Evolutionary conservation across 1,140 invertebrate species (phyloP).

Genomic region (Rhagoletis pomonella): DNA sequence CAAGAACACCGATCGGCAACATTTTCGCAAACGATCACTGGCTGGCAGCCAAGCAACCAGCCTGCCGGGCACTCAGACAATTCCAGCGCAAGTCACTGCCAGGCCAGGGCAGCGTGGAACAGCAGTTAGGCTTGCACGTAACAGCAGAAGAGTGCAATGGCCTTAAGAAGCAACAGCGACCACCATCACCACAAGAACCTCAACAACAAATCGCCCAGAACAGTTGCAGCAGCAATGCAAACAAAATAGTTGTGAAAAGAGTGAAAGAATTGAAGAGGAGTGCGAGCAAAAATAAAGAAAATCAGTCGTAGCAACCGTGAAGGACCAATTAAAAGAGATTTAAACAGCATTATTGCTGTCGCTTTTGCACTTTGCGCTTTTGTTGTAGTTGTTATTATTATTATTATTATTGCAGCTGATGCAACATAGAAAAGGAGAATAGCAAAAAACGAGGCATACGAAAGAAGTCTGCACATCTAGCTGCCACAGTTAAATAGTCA

Average conservation of each 20-base stretch:
- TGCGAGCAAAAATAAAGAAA: neutral
- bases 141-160: conserved; percentile 24
- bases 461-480: conserved; percentile 31
- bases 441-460: neutral
- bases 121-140: conserved; percentile 6
- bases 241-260: neutral
- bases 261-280: neutral
- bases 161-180: conserved; percentile 23
- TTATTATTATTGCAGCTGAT: neutral
- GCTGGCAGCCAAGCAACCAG: neutral
- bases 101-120: neutral
- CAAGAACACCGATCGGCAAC: neutral
- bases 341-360: neutral
- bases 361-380: neutral
- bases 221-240: neutral
- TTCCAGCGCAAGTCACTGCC: neutral
- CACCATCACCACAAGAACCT: neutral
- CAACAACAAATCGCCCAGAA: conserved; percentile 1
- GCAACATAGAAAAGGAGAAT: neutral
- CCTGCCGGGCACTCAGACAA: conserved; percentile 3
- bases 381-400: neutral
- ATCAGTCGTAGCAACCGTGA: neutral
- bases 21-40: conserved; percentile 10
- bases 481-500: neutral
- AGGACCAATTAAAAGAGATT: conserved; percentile 22